Evolutionary conservation across 2,113 vertebrate species (phyloP).

Genomic region (Onychostruthus taczanowskii): DNA sequence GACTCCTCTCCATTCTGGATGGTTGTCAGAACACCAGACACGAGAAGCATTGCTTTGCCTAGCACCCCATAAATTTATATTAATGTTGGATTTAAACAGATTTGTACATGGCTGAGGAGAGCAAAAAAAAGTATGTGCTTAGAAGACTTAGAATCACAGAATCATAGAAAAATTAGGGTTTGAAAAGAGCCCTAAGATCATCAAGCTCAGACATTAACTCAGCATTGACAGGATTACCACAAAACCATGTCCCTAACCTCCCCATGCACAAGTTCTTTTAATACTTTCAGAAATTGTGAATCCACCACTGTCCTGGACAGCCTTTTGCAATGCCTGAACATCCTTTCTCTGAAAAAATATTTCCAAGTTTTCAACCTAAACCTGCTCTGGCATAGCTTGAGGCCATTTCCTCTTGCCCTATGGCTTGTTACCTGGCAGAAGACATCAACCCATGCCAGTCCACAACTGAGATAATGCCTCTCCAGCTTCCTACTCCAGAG

Average conservation of each 20-base stretch:
- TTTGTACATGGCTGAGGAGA: background rate
- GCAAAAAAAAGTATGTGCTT: background rate
- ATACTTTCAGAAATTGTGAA: background rate
- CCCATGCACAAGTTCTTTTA: background rate
- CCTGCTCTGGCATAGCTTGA: background rate
- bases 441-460: fast-evolving
- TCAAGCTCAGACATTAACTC: background rate
- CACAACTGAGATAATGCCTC: background rate
- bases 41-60: fast-evolving
- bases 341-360: background rate
- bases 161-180: background rate
- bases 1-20: background rate
- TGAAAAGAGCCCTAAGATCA: background rate
- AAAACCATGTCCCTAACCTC: background rate
- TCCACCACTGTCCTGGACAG: background rate
- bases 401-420: background rate
- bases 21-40: background rate
- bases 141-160: background rate
- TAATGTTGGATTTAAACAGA: background rate
- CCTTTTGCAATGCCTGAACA: background rate
- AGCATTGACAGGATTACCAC: too few species aligned
- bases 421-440: background rate
- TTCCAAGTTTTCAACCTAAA: background rate
- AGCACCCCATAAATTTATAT: background rate
- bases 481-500: background rate